Base-by-base conservation (phyloP, 2,888 invertebrate species). In the Neelides folsomi region DNA sequence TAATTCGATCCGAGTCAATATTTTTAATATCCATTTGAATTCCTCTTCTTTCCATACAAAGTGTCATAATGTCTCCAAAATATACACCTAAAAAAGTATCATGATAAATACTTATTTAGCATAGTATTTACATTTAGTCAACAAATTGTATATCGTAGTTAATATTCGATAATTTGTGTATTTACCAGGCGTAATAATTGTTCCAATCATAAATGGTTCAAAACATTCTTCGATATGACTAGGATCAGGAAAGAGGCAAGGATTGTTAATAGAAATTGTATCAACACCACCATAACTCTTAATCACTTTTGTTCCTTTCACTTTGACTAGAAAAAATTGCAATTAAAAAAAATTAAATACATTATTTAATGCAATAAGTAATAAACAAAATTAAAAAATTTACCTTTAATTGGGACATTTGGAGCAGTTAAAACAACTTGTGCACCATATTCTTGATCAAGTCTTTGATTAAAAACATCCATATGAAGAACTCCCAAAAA, bases 131-230 rank as follows among this genome's bases (percentile, higher is more conserved):
- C n/a, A n/a, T n/a, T n/a, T n/a, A n/a, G n/a, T n/a, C n/a, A n/a
- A n/a, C n/a, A n/a, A n/a, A n/a, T n/a, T n/a, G n/a, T n/a, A n/a
- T n/a, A n/a, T n/a, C n/a, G n/a, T n/a, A n/a, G n/a, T n/a, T n/a
- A n/a, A n/a, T n/a, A n/a, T n/a, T 12, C 8, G 34, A 18, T 10
- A 15, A 45, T 5, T 35, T 15, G 70, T 48, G 56, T 69, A 68
- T 20, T 66, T 70, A 72, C 75, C 73, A 49, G 94, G 94, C 1
- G 86, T 82, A 66, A 95, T 87, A 54, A 95, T 84, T 3, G 92
- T 93, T 45, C 86, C 89, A 72, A 80, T 71, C 1, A 93, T 85
- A 70, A 86, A 79, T 1, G 94, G 94, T 69, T 95, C 94, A 66
- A 78, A 82, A 67, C 80, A 83, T 70, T 86, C 83, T 36, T 75